Base-by-base conservation (phyloP, 37 sponge, comb jelly and placozoan genomes). In the Aphrocallistes beatrix region DNA sequence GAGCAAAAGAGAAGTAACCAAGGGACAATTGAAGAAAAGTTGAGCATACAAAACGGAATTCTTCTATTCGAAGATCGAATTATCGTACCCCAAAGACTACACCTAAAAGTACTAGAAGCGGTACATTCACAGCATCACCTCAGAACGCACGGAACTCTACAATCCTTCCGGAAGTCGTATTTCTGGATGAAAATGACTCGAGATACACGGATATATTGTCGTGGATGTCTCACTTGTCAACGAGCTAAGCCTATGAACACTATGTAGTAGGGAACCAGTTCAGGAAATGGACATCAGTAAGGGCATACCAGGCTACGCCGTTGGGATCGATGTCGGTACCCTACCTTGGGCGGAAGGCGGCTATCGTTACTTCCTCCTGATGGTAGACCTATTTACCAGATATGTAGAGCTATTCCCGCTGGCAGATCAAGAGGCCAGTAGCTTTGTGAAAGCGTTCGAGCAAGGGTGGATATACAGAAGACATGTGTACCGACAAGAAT, bases 131-230 rank as follows among this genome's bases (percentile, higher is more conserved):
- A 60, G n/a, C 75, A 60, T 13, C 75, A 60, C 34, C 21, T 60
- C 8, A 30, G 75, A 60, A 28, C 34, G n/a, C 10, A 60, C 75
- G 75, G 17, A 13, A 60, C 34, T 30, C 75, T 60, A 13, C 75
- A 32, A 13, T 60, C 34, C 1, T 30, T 60, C 75, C 75, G 75
- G 21, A 60, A 28, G 28, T 60, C 75, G 75, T 60, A 60, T 60
- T 60, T 60, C 21, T 60, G 75, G 75, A 60, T 60, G 8, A 60
- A 60, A 60, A 60, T 60, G 75, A 60, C 75, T 60, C 75, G 75
- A 60, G 75, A 19, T 30, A 60, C 75, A 3, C 75, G 75, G n/a
- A 6, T 28, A 3, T 60, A 19, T 30, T 60, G 75, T 60, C 75
- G 75, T 13, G 75, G 75, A 60, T 60, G 75, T 32, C 32, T 21